Base-by-base conservation (phyloP, 2,797 vertebrate species). In the Neomorphus geoffroyi region DNA sequence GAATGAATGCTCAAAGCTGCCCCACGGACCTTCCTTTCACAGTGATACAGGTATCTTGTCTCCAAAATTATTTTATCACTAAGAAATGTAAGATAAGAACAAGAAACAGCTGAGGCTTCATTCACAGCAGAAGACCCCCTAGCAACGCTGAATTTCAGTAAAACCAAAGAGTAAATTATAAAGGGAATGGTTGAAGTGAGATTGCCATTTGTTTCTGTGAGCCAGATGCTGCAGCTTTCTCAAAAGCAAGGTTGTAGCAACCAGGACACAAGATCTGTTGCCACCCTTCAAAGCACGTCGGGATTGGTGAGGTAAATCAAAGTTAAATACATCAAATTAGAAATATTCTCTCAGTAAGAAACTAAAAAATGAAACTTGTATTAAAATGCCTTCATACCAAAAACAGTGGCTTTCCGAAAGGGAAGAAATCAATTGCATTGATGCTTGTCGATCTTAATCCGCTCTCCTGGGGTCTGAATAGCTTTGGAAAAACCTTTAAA, bases 341-440 rank as follows among this genome's bases (percentile, higher is more conserved):
- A 80, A 94, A 84, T 43, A 16, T 8, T 51, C 10, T 13, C 28
- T 80, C 28, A 62, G 43, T 9, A 39, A 45, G 11, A 53, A 75
- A 70, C 28, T 70, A 37, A 70, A 93, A 95, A 88, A 72, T 19
- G 1, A 92, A 80, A 66, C 7, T 66, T 74, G 5, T 37, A 73
- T 18, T 54, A 77, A 70, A 66, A 70, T 1, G 1, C 37, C 82
- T 93, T 94, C 98, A 98, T 97, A 99, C 99, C 98, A 99, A 95
- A 96, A 99, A 99, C 3, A 99, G 72, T 8, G 98, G 95, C 69
- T 98, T 98, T 94, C 96, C 98, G 90, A 98, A 99, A 19, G 99
- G 98, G 70, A 98, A 99, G 92, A 99, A 99, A 81, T 99, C 98
- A 62, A 99, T 97, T 21, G 98, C 96, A 9, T 91, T 99, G 96